Evolutionary conservation across 1,140 invertebrate species (phyloP).

Genomic region (Bursaphelenchus mucronatus): DNA sequence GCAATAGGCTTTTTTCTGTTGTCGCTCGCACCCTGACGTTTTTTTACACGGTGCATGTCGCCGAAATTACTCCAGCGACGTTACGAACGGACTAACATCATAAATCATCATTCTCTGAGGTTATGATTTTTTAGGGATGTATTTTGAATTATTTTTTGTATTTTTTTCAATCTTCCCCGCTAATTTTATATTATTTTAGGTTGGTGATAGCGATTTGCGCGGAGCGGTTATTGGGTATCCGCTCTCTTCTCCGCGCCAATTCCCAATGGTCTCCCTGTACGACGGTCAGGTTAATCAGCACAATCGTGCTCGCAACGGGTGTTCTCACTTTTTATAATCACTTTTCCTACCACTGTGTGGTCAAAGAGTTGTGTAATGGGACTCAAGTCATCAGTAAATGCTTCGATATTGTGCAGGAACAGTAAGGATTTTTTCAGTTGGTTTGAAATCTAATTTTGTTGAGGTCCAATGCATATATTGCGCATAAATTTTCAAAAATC

Average conservation of each 20-base stretch:
- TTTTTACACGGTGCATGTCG: no score
- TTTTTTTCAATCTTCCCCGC: not conserved
- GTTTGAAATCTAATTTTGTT: not conserved
- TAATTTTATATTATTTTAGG: slow-evolving; percentile 23
- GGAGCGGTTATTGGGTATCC: slow-evolving; percentile 46
- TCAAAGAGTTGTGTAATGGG: slow-evolving; percentile 43
- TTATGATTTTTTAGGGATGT: not conserved
- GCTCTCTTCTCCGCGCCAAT: slow-evolving; percentile 31
- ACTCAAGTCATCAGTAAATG: slow-evolving; percentile 43
- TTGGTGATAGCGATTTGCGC: slow-evolving; percentile 50
- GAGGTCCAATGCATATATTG: not conserved
- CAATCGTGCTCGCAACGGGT: slow-evolving; percentile 38
- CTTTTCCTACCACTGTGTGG: slow-evolving; percentile 45
- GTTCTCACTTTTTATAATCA: slow-evolving; percentile 49
- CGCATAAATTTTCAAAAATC: not conserved
- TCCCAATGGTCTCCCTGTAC: slow-evolving; percentile 35
- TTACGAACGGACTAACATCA: no score
- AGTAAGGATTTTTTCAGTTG: slow-evolving; percentile 24
- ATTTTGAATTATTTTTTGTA: not conserved
- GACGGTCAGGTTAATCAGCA: slow-evolving; percentile 30
- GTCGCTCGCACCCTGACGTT: no score
- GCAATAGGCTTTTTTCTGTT: no score
- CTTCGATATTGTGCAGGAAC: slow-evolving; percentile 43
- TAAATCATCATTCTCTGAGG: no score
- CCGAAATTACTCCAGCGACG: no score